Evolutionary conservation across 2,888 invertebrate species (phyloP).

Genomic region (Pediacus dermestoides): DNA sequence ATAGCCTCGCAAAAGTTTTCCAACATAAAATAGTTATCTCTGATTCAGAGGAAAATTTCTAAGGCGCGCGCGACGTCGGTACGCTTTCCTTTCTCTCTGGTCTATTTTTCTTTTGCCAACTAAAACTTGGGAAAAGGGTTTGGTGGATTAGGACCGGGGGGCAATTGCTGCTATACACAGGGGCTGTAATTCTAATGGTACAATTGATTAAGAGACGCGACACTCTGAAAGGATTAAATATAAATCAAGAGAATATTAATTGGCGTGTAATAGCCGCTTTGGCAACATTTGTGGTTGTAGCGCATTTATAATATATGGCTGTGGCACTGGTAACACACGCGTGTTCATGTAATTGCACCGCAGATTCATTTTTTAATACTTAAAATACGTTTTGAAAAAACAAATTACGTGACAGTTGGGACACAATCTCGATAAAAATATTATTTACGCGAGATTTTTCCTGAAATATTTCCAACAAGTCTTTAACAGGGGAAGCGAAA

Average conservation of each 20-base stretch:
- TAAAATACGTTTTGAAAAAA: constrained; percentile 4
- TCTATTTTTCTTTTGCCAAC: constrained; percentile 3
- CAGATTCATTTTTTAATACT: constrained; percentile 5
- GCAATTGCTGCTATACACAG: not conserved
- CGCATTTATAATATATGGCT: not conserved
- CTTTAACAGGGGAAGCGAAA: no score
- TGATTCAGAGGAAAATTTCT: constrained; percentile 18
- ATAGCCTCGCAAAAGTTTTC: constrained; percentile 43
- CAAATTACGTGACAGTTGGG: constrained; percentile 1
- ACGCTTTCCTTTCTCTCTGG: not conserved
- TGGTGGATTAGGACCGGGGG: no score
- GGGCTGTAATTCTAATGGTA: constrained; percentile 6
- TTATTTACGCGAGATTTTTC: no score
- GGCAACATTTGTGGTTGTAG: constrained; percentile 39
- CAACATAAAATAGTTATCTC: constrained; percentile 26
- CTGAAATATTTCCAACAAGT: no score
- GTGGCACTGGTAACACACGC: constrained; percentile 3
- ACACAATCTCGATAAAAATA: no score
- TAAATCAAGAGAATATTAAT: constrained; percentile 43
- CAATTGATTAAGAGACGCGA: constrained; percentile 35
- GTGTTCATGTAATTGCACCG: constrained; percentile 1
- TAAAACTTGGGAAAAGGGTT: not conserved
- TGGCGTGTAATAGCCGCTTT: constrained; percentile 38
- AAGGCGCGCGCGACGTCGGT: constrained; percentile 2
- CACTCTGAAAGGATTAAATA: constrained; percentile 42